Evolutionary conservation across 2,797 vertebrate species (phyloP), one percentile per base, ranked within the genome.

Genomic region (Neosilurus hyrtlii): DNA sequence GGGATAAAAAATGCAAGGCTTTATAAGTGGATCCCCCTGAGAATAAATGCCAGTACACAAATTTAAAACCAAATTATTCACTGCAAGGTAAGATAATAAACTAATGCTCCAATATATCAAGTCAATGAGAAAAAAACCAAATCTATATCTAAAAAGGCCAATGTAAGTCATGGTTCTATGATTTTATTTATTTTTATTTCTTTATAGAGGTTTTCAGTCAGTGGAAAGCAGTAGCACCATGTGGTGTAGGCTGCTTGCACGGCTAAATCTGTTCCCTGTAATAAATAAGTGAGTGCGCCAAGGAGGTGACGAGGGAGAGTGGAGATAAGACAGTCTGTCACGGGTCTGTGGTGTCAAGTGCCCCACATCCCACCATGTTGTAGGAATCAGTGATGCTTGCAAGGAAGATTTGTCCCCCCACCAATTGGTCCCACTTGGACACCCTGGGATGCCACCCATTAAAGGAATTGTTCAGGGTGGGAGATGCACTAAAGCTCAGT

Each of bases 11-110:
- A 51, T 2, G 51, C 16, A 37, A 6, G 11, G 24, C 18, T 57
- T 72, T 26, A 63, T 73, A 65, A 56, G 1, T 67, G 12, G 54
- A 80, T 67, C 7, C 18, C 22, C 35, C 18, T 52, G 52, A 20
- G 4, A 26, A 43, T 24, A 54, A 37, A 16, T 18, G 57, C 62
- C 49, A 68, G 37, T 22, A 30, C 67, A 73, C 20, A 73, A 66
- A 80, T 67, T 62, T 66, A 22, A 66, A 74, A 79, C 52, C 59
- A 78, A 74, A 80, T 84, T 57, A 83, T 51, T 9, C 15, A 26
- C 26, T 24, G 59, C 1, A 18, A 80, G 59, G 56, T 79, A 65
- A 72, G 30, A 79, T 26, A 79, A 72, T 37, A 82, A 76, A 73
- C 35, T 9, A 73, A 73, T 9, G 68, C 8, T 20, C 30, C 1